Percentiles rank a stretch among this genome's conserved stretches.
Evolutionary conservation across 53 echinoderm and acorn worm species (phyloP).

Genomic region (Holothuria scabra): DNA sequence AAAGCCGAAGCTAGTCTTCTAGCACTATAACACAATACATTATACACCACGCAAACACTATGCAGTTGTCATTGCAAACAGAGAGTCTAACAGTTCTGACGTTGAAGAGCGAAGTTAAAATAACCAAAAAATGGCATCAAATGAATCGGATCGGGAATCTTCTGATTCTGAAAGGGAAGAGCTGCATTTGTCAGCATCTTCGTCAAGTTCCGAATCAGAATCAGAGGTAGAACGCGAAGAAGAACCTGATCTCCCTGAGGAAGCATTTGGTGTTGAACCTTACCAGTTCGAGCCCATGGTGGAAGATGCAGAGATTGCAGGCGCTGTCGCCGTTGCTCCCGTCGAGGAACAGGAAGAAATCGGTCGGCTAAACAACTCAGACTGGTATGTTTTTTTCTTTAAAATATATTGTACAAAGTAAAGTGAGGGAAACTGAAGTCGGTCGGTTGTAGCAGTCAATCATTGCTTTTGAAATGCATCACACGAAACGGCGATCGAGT

Average conservation of each 20-base stretch:
- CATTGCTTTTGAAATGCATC: no score
- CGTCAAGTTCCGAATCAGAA: neutral
- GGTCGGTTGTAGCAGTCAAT: neutral
- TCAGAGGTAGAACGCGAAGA: neutral
- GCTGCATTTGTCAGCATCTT: constrained; percentile 1
- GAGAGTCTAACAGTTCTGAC: no score
- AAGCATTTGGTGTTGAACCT: neutral
- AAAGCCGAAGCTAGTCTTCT: no score
- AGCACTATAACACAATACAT: no score
- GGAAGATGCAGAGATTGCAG: neutral
- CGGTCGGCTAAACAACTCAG: neutral
- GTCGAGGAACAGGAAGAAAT: neutral
- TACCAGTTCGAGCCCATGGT: neutral
- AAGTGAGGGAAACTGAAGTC: neutral
- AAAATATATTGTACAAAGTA: neutral
- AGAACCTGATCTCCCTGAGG: neutral
- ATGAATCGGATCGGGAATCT: no score
- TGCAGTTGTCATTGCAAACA: no score
- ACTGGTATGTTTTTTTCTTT: neutral
- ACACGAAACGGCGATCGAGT: no score
- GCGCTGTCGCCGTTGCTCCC: neutral
- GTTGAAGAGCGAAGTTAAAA: no score
- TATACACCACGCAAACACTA: no score
- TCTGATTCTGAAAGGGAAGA: constrained; percentile 22
- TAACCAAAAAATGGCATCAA: neutral